These are phyloP conservation scores for Galleria mellonella DNA, from an alignment of 1,140 invertebrate species.

Conservation along the genomic window DNA sequence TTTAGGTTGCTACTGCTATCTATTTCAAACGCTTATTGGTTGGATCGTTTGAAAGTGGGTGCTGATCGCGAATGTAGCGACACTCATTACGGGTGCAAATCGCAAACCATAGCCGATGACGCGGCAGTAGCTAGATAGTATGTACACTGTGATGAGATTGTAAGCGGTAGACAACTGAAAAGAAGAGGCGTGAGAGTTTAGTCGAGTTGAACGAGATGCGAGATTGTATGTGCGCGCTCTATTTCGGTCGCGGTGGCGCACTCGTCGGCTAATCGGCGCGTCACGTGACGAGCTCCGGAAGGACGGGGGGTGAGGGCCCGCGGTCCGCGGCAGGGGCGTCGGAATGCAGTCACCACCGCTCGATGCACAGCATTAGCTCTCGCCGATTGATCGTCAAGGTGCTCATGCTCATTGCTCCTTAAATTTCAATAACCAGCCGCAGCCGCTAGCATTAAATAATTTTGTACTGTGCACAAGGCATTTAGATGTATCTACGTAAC, in stretches of 20 bases:
- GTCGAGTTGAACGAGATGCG: constrained; percentile 55
- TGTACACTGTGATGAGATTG: background rate
- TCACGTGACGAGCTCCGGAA: constrained; percentile 68
- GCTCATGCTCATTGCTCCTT: constrained; percentile 9
- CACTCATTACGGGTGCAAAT: constrained; percentile 7
- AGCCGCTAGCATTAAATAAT: too few relatives aligned
- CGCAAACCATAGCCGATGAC: background rate
- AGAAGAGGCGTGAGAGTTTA: constrained; percentile 52
- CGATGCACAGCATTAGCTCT: constrained; percentile 50
- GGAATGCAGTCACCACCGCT: constrained; percentile 70
- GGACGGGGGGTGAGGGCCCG: constrained; percentile 61
- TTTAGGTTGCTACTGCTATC: too few relatives aligned
- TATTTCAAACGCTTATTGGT: constrained; percentile 4
- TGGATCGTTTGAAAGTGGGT: constrained; percentile 9
- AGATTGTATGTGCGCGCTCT: constrained; percentile 63
- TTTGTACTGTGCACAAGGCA: too few relatives aligned
- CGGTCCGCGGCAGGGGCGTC: constrained; percentile 38
- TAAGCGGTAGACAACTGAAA: constrained; percentile 37
- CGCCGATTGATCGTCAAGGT: constrained; percentile 62
- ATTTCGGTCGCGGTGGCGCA: constrained; percentile 70
- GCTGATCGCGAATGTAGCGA: constrained; percentile 1
- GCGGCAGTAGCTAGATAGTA: constrained; percentile 12
- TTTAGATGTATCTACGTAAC: too few relatives aligned
- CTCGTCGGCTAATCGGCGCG: constrained; percentile 67
- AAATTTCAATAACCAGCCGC: background rate